Percentiles rank a stretch among this genome's conserved stretches.
phyloP scores from a whole-genome alignment of 1,140 invertebrate species.

The Drosophila athabasca region DNA sequence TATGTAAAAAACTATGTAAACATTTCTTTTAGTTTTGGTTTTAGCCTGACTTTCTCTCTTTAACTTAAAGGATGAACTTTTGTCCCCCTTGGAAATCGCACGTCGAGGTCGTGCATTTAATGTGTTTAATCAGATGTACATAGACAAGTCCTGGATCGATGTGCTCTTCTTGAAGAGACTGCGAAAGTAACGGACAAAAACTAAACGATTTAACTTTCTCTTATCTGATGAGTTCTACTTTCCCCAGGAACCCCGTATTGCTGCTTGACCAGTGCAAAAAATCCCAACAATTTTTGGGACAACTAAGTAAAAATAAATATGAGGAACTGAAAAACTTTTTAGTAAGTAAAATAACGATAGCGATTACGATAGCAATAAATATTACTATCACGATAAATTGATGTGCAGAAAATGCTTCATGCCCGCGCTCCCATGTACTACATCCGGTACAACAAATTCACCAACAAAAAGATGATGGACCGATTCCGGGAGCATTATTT shows the following conservation, averaged over 20 bases:
- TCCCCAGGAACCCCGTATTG: slow-evolving; percentile 52
- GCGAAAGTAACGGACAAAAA: background rate
- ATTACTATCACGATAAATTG: too few species aligned
- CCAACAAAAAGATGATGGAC: slow-evolving; percentile 49
- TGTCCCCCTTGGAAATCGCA: slow-evolving; percentile 69
- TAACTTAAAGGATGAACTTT: slow-evolving; percentile 44
- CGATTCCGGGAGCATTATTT: slow-evolving; percentile 56
- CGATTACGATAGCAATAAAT: too few species aligned
- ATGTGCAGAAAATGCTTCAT: slow-evolving; percentile 68
- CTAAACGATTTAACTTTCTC: too few species aligned
- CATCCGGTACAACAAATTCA: slow-evolving; percentile 49
- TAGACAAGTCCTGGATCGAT: slow-evolving; percentile 71
- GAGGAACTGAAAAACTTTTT: slow-evolving; percentile 49
- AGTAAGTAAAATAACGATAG: slow-evolving; percentile 6
- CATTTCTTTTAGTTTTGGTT: background rate
- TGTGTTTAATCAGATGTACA: slow-evolving; percentile 72
- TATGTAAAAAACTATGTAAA: slow-evolving; percentile 2
- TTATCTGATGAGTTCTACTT: background rate
- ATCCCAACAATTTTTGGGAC: slow-evolving; percentile 34
- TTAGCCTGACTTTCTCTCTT: background rate
- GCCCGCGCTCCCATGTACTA: slow-evolving; percentile 71
- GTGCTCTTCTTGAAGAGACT: slow-evolving; percentile 66
- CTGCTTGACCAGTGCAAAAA: slow-evolving; percentile 59
- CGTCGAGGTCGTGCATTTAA: slow-evolving; percentile 61
- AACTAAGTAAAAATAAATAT: slow-evolving; percentile 49